Evolutionary conservation across 2,113 vertebrate genomes (phyloP).

Genomic region (Dasyornis broadbenti): DNA sequence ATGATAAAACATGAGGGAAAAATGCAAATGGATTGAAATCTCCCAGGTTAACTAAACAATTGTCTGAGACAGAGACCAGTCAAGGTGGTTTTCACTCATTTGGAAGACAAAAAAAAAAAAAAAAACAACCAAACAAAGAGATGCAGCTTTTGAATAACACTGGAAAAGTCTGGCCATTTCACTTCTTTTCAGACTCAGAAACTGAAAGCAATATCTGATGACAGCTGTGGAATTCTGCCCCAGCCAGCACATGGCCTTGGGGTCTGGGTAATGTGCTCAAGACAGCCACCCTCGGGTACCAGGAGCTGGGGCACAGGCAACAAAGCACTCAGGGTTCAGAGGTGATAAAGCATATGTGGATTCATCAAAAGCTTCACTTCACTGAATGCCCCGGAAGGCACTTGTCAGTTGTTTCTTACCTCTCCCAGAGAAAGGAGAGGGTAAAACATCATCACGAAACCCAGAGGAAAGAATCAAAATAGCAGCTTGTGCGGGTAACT

Average conservation of each 20-base stretch:
- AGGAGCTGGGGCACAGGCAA: not conserved
- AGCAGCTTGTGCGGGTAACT: not conserved
- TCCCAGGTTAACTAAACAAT: not conserved
- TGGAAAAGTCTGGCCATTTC: not conserved
- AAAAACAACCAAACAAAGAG: not conserved
- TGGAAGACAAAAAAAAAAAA: not conserved
- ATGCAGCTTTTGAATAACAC: not conserved
- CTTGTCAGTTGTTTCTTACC: not conserved
- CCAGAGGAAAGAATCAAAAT: not conserved
- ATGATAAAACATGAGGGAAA: not conserved
- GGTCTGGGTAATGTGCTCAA: not conserved
- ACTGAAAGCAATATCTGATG: not conserved
- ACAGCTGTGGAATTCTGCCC: not conserved
- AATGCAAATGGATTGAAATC: not conserved
- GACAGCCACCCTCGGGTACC: not conserved
- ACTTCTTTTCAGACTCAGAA: not conserved
- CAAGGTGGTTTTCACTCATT: not conserved
- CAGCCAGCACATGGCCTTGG: not conserved
- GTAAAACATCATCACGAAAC: not conserved
- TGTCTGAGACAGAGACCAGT: not conserved
- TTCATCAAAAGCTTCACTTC: not conserved
- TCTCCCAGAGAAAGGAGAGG: not conserved
- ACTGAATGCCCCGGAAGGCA: not conserved
- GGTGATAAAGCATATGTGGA: not conserved
- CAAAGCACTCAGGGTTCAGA: not conserved